phyloP scores from a whole-genome alignment of 2,797 vertebrate genomes.

The Enteromius radiatus region DNA sequence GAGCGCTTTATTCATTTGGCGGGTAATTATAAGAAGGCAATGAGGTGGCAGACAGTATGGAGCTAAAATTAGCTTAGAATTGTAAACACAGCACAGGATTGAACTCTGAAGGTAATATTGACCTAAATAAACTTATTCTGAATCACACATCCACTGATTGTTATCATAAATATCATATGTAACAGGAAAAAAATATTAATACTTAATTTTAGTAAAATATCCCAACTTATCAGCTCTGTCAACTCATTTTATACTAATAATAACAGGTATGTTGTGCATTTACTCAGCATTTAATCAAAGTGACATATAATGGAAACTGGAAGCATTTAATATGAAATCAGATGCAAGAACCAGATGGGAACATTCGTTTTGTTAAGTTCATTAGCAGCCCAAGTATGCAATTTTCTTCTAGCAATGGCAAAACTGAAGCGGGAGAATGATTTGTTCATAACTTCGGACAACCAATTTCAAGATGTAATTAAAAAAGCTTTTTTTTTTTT shows the following conservation, averaged over 20 bases:
- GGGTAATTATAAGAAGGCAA: constrained; percentile 33
- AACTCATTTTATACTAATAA: not conserved
- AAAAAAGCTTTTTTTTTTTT: not conserved
- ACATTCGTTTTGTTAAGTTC: constrained; percentile 21
- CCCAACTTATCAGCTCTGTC: not conserved
- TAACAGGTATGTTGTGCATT: not conserved
- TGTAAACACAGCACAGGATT: constrained; percentile 42
- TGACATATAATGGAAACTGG: constrained; percentile 25
- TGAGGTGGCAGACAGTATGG: constrained; percentile 26
- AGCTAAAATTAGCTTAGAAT: constrained; percentile 44
- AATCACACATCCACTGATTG: constrained; percentile 45
- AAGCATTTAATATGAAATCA: constrained; percentile 3
- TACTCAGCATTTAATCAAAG: not conserved
- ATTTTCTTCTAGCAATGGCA: constrained; percentile 21
- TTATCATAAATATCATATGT: too few species aligned
- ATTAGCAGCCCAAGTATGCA: constrained; percentile 10
- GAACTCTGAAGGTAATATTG: constrained; percentile 30
- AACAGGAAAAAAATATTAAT: not conserved
- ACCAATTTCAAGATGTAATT: constrained; percentile 23
- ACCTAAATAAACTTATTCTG: constrained; percentile 29
- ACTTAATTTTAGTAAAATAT: constrained; percentile 3
- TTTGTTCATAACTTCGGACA: not conserved
- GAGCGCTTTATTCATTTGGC: not conserved
- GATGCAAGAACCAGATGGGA: constrained; percentile 1
- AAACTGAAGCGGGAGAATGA: constrained; percentile 7